These are phyloP conservation scores for Sympetrum striolatum DNA, from an alignment of 2,888 invertebrate genomes.

Conservation along the genomic window DNA sequence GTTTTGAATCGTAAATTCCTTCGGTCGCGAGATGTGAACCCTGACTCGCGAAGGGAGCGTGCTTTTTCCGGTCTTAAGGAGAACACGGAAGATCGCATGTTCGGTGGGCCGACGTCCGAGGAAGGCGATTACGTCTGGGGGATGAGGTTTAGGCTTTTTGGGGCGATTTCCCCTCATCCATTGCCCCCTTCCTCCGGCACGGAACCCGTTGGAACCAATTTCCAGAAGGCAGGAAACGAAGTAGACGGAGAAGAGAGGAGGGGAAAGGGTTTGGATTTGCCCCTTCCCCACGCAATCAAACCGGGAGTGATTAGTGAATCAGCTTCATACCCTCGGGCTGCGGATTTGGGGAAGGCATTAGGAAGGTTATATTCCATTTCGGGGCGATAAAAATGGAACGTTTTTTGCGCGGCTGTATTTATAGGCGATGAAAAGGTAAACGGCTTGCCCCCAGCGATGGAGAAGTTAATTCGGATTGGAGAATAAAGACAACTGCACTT, in stretches of 20 bases:
- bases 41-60: background rate
- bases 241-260: conserved; percentile 1
- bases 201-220: conserved; percentile 41
- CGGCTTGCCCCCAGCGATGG: no score
- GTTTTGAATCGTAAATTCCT: conserved; percentile 27
- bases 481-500: no score
- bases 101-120: background rate
- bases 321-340: background rate
- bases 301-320: conserved; percentile 43
- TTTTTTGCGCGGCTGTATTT: background rate
- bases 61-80: conserved; percentile 35
- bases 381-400: background rate
- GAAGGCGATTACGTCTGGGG: background rate
- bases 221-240: conserved; percentile 39
- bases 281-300: conserved; percentile 22
- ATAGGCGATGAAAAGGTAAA: no score
- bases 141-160: background rate
- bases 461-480: no score
- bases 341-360: background rate
- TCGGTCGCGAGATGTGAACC: conserved; percentile 1
- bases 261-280: background rate
- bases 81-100: conserved; percentile 38
- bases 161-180: conserved; percentile 31
- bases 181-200: background rate
- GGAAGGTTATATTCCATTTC: background rate